A percentile compares a stretch with the other conserved stretches of the same genome.
phyloP scores from a whole-genome alignment of 2,113 vertebrate genomes.

The Neopipo cinnamomea region DNA sequence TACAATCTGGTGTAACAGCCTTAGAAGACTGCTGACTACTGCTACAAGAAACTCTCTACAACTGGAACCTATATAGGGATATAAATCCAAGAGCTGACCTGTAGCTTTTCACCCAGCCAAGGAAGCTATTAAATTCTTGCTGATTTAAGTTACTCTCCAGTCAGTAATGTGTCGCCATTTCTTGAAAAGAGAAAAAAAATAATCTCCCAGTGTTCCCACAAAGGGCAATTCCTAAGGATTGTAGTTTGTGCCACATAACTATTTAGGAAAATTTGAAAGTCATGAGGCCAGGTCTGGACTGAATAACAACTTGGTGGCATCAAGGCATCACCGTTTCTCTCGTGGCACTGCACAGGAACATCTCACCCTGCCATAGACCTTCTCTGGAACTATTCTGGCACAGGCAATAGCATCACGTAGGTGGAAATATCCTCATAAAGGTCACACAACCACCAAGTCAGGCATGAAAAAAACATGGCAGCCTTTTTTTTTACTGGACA shows the following conservation, averaged over 20 bases:
- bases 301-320: not conserved
- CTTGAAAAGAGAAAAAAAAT: not conserved
- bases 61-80: not conserved
- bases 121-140: not conserved
- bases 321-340: not conserved
- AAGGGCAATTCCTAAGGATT: not conserved
- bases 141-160: not conserved
- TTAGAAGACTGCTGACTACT: conserved; percentile 32
- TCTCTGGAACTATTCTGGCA: not conserved
- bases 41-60: not conserved
- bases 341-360: not conserved
- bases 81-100: conserved; percentile 4
- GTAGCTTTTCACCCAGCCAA: not conserved
- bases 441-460: not conserved
- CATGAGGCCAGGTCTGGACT: accelerated
- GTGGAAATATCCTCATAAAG: not conserved
- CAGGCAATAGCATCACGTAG: accelerated
- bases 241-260: not conserved
- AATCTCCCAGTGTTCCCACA: not conserved
- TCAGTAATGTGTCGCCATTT: accelerated
- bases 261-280: not conserved
- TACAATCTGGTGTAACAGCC: conserved; percentile 55
- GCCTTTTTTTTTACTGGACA: not conserved
- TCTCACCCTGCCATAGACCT: not conserved
- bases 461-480: accelerated